Evolutionary conservation across 2,797 vertebrate species (phyloP), one percentile per base, ranked within the genome.

Genomic region (Molossus molossus): DNA sequence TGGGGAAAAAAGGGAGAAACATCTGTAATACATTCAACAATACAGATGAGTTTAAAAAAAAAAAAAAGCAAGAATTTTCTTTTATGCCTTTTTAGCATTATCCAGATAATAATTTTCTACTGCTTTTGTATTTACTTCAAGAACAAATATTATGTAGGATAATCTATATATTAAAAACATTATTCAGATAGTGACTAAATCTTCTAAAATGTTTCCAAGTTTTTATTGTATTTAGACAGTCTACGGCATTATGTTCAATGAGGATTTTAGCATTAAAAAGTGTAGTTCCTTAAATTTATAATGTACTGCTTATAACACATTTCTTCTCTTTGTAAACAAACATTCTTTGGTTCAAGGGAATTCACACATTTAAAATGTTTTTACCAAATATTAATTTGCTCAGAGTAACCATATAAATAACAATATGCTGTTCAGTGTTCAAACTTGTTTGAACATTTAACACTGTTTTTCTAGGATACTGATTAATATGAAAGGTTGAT

Each of bases 1-100:
- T 33, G 33, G 33, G 33, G 33, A 33, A 33, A 33, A 33, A 33
- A 33, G 33, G 33, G 33, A 33, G 33, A 33, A 33, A 33, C 33
- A 33, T 33, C 33, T 33, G 33, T 33, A 33, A 33, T 33, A 33
- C 33, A 33, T 33, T 33, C 33, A 33, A 33, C 33, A 33, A 3
- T 33, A 33, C 33, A 33, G 33, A 33, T 33, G 33, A 33, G 33
- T 33, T 33, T 33, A 33, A 33, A 33, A 33, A 33, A 33, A 33
- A 33, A 33, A 33, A 33, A 33, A 33, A 33, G 55, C 25, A 94
- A 55, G 15, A 80, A 33, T 90, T 91, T 90, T 92, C 27, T 90
- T 85, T 90, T 90, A 53, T 89, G 84, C 65, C 11, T 87, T 92
- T 93, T 92, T 11, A 73, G 65, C 33, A 65, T 87, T 83, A 79